Conservation (phyloP, 2,797 vertebrate genomes). For the Distichodus sexfasciatus region DNA sequence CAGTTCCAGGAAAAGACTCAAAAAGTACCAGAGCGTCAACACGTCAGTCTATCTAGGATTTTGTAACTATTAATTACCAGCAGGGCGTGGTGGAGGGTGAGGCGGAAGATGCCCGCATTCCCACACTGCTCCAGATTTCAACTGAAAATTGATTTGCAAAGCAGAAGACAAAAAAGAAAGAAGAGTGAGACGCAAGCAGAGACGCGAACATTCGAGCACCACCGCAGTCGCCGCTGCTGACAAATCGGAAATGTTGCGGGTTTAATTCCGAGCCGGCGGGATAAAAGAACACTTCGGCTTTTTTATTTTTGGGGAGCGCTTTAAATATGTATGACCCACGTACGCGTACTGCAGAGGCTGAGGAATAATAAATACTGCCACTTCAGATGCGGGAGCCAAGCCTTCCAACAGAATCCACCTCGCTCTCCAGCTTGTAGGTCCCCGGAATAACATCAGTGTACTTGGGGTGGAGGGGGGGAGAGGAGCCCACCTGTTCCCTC, state of each 20-base stretch:
- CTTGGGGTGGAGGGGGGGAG: conserved; percentile 48
- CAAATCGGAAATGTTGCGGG: conserved; percentile 52
- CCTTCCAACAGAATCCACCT: conserved; percentile 42
- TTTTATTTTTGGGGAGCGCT: conserved; percentile 48
- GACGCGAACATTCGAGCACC: conserved; percentile 25
- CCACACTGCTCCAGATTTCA: conserved; percentile 47
- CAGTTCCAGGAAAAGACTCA: conserved; percentile 61
- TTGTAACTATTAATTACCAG: conserved; percentile 68
- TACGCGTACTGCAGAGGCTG: conserved; percentile 27
- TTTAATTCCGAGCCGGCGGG: conserved; percentile 53
- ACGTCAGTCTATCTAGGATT: conserved; percentile 64
- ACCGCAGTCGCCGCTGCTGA: conserved; percentile 46
- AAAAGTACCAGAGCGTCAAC: conserved; percentile 57
- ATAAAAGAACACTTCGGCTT: conserved; percentile 51
- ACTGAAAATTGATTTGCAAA: conserved; percentile 51
- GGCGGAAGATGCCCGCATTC: conserved; percentile 45
- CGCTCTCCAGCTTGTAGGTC: conserved; percentile 56
- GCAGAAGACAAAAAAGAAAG: conserved; percentile 16
- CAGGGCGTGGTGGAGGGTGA: conserved; percentile 54
- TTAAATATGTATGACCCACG: conserved; percentile 52
- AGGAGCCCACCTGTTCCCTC: conserved; percentile 46
- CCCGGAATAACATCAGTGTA: conserved; percentile 58
- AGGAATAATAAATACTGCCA: conserved; percentile 55
- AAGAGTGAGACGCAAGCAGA: conserved; percentile 11
- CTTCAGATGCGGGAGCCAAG: conserved; percentile 53